These are phyloP conservation scores for Psettodes erumei DNA, from an alignment of 2,113 vertebrate species.

Conservation along the genomic window DNA sequence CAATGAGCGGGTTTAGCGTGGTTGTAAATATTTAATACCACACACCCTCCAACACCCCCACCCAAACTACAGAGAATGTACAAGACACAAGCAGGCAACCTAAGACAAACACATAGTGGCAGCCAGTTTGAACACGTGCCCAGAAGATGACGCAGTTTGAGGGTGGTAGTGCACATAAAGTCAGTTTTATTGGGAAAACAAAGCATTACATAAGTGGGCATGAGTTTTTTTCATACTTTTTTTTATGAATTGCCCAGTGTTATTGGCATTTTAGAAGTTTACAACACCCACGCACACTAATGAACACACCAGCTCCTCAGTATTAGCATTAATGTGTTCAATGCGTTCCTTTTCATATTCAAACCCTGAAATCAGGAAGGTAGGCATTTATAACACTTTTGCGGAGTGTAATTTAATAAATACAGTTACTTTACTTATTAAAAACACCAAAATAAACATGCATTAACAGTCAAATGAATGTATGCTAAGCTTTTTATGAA, in stretches of 20 bases:
- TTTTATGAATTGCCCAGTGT: conserved; percentile 1
- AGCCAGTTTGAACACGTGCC: conserved; percentile 9
- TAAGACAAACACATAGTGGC: conserved; percentile 6
- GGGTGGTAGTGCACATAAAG: neutral
- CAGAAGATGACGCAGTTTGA: conserved; percentile 6
- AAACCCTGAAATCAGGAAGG: neutral
- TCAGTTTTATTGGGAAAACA: neutral
- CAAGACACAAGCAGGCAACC: conserved; percentile 6
- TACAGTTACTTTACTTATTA: neutral
- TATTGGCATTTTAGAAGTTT: conserved; percentile 1
- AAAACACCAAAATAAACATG: neutral
- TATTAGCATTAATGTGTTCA: conserved; percentile 47
- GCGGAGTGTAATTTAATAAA: neutral
- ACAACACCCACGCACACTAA: conserved; percentile 3
- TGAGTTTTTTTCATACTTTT: conserved; percentile 8
- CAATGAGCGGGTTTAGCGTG: conserved; percentile 51
- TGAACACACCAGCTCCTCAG: neutral
- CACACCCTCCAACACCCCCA: no score
- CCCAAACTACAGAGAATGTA: conserved; percentile 48
- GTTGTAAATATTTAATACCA: conserved; percentile 71
- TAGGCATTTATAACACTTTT: neutral
- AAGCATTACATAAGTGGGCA: neutral
- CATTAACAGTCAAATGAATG: neutral
- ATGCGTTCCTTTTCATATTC: conserved; percentile 24
- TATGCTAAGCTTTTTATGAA: neutral